These are phyloP conservation scores for Calypte anna DNA, from an alignment of 2,113 vertebrate species.

Conservation along the genomic window DNA sequence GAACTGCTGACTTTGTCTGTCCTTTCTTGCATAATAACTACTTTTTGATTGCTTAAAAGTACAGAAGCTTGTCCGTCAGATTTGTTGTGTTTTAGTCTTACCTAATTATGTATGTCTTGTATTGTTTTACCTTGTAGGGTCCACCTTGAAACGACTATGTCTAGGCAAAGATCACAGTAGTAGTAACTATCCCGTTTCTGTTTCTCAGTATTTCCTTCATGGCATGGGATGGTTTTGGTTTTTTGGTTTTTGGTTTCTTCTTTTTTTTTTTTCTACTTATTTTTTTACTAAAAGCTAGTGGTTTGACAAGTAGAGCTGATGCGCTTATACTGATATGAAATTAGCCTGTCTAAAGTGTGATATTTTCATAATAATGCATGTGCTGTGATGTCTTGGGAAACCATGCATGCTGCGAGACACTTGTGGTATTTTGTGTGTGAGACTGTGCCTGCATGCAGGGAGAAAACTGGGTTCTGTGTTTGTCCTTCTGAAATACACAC, in stretches of 20 bases:
- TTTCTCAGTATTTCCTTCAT: constrained; percentile 81
- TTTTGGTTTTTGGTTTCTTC: constrained; percentile 5
- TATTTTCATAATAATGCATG: constrained; percentile 50
- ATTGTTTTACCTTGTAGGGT: constrained; percentile 97
- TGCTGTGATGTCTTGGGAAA: constrained; percentile 34
- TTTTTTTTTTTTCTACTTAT: not conserved
- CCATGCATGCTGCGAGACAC: constrained; percentile 58
- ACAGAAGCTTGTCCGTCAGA: constrained; percentile 84
- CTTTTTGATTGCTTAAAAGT: constrained; percentile 85
- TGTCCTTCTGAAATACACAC: constrained; percentile 43
- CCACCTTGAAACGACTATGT: constrained; percentile 99
- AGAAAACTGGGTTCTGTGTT: constrained; percentile 16
- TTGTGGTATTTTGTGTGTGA: constrained; percentile 43
- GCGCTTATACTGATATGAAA: not conserved
- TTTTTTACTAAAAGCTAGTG: constrained; percentile 68
- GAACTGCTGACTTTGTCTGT: constrained; percentile 81
- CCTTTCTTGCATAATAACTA: constrained; percentile 78
- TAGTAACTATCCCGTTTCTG: constrained; percentile 97
- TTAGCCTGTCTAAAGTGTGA: not conserved
- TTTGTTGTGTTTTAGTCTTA: constrained; percentile 82
- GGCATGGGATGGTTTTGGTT: constrained; percentile 78
- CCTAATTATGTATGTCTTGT: constrained; percentile 97
- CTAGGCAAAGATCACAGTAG: constrained; percentile 99
- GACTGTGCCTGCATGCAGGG: constrained; percentile 47
- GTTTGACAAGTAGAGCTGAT: constrained; percentile 27